Evolutionary conservation across 2,797 vertebrate genomes (phyloP).

Genomic region (Halcyon leucocephala): DNA sequence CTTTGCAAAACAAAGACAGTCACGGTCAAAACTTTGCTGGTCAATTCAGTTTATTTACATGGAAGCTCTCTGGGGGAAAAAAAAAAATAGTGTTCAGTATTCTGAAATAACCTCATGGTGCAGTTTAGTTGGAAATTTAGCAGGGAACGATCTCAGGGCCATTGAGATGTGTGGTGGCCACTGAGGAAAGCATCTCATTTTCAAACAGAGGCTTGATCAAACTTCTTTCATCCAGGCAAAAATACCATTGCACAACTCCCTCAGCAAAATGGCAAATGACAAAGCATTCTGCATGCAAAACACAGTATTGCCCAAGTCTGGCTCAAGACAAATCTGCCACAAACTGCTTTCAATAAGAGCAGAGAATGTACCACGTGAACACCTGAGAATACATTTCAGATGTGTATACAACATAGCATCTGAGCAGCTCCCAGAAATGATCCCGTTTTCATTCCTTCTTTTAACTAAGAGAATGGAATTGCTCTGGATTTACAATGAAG

Average conservation of each 20-base stretch:
- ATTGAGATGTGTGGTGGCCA: not conserved
- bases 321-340: not conserved
- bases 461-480: not conserved
- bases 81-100: not conserved
- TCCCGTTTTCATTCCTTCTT: not conserved
- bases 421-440: not conserved
- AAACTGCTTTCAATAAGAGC: not conserved
- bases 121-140: not conserved
- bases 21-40: constrained; percentile 77
- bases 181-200: not conserved
- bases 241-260: not conserved
- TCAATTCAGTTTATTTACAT: constrained; percentile 68
- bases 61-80: constrained; percentile 40
- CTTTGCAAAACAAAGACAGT: constrained; percentile 82
- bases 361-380: not conserved
- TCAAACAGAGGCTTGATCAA: not conserved
- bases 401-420: not conserved
- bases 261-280: not conserved
- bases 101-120: not conserved
- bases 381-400: not conserved
- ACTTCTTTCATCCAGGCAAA: not conserved
- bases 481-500: not conserved
- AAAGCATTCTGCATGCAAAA: not conserved
- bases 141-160: not conserved
- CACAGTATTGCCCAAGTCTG: not conserved